Evolutionary conservation across 1,140 invertebrate genomes (phyloP), one percentile per base, ranked within the genome.

Genomic region (Nebria ingens): DNA sequence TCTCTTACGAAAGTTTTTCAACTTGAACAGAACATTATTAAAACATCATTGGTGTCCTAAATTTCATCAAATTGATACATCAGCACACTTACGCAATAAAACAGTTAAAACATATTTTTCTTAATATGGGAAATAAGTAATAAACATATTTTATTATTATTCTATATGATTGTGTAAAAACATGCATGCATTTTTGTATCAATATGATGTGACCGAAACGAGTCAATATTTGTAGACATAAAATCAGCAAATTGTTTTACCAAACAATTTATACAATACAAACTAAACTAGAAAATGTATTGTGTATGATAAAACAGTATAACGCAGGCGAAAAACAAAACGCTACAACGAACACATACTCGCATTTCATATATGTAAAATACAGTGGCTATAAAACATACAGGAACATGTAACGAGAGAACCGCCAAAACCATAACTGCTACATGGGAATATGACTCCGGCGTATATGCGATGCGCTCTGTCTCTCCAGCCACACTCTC

Each of bases 331-430:
- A 9, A 45, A 45, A 45, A 45, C 40, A 45, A 45, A 9, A 45
- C 15, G 17, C 9, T 45, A 45, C 40, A 45, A 17, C 40, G 17
- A 17, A 17, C 40, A 9, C n/a, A n/a, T n/a, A 17, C 9, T 9
- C 15, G 40, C 40, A 45, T 45, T 45, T 45, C 40, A 45, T 45
- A n/a, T n/a, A 45, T 45, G 40, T 45, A 45, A 45, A 45, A 45
- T 45, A 45, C 40, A 45, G 17, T 12, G 17, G 40, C 17, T 17
- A 45, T 45, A 45, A 45, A 45, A 45, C 40, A 45, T 45, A 45
- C 40, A 45, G 3, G 40, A 45, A 45, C 40, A 45, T 17, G 40
- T 45, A 45, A 45, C 40, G 40, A 45, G 40, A 45, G 40, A 45
- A 45, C 40, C 40, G 40, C 40, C 40, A 45, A 45, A 45, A 45